Conservation (phyloP, 2,888 invertebrate species). For the Melanchra persicariae region DNA sequence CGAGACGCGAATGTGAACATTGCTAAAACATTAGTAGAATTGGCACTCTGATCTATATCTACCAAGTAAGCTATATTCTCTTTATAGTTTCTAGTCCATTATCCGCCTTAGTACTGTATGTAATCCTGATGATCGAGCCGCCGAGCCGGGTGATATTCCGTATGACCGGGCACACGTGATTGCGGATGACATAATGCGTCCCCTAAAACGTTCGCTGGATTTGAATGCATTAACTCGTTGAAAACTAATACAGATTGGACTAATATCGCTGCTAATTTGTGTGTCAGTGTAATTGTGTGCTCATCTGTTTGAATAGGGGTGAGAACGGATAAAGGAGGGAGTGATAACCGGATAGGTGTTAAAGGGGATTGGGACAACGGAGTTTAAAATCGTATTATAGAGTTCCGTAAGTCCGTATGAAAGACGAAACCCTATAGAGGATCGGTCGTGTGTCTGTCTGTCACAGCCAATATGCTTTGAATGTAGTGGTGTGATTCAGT, state of each 20-base stretch:
- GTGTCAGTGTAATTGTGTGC: slow-evolving; percentile 32
- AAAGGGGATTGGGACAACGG: background rate
- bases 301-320: slow-evolving; percentile 20
- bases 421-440: no score
- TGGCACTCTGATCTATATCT: no score
- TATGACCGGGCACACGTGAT: slow-evolving; percentile 67
- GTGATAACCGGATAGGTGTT: background rate
- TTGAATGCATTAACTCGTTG: slow-evolving; percentile 62
- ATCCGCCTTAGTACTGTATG: slow-evolving; percentile 51
- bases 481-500: no score
- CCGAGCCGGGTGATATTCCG: slow-evolving; percentile 68
- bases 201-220: slow-evolving; percentile 58
- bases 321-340: slow-evolving; percentile 4
- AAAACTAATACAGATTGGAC: slow-evolving; percentile 59
- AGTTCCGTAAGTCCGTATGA: no score
- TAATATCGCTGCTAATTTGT: slow-evolving; percentile 49
- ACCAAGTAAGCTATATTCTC: background rate
- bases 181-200: slow-evolving; percentile 69
- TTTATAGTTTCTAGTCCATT: slow-evolving; percentile 3
- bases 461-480: no score
- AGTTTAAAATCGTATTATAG: no score
- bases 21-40: no score
- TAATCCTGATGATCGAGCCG: slow-evolving; percentile 65
- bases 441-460: no score
- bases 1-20: no score